Evolutionary conservation across 2,113 vertebrate species (phyloP).

Genomic region (Otis tarda): DNA sequence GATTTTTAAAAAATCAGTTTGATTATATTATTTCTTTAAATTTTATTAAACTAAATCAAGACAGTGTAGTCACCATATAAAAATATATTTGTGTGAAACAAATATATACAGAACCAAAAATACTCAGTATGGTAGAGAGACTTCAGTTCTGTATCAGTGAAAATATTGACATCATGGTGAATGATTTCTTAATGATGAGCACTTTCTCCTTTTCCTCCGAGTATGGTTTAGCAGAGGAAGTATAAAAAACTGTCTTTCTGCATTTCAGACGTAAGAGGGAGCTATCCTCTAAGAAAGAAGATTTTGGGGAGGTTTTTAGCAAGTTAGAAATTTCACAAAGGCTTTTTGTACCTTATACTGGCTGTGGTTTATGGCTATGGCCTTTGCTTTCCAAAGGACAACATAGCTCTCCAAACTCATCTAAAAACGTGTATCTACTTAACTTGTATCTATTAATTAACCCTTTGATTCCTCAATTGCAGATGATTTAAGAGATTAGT

Average conservation of each 20-base stretch:
- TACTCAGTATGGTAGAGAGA: not conserved
- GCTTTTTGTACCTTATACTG: not conserved
- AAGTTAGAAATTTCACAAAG: not conserved
- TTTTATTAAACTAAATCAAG: not conserved
- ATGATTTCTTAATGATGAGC: not conserved
- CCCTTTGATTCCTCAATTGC: not conserved
- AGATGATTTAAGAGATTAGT: not conserved
- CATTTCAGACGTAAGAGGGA: slow-evolving; percentile 40
- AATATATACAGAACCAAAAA: not conserved
- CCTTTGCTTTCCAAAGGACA: not conserved
- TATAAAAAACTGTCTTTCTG: not conserved
- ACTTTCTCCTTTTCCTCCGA: not conserved
- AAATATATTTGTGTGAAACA: not conserved
- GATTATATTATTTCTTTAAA: not conserved
- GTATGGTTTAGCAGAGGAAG: not conserved
- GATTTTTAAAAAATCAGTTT: not conserved
- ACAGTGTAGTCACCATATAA: not conserved
- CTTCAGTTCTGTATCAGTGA: not conserved
- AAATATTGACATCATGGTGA: not conserved
- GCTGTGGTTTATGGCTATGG: not conserved
- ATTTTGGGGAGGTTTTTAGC: not conserved
- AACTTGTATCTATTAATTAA: not conserved
- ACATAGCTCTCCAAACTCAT: not conserved
- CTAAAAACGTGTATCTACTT: not conserved
- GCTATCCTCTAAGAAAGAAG: not conserved